These are phyloP conservation scores for Lypha dubia DNA, from an alignment of 2,888 invertebrate species.

Conservation along the genomic window DNA sequence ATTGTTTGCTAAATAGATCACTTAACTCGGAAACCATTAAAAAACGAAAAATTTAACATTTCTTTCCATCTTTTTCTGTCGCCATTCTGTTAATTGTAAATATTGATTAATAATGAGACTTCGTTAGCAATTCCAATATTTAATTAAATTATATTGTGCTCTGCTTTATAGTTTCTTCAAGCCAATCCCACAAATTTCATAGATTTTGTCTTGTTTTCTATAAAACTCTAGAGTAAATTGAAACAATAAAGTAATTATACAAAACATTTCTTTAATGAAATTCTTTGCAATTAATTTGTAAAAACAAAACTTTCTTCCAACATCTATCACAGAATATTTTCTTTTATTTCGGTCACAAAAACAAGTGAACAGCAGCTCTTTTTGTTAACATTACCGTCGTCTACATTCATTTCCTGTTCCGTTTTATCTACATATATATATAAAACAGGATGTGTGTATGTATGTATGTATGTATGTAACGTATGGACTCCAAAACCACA, in stretches of 20 bases:
- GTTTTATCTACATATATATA: no score
- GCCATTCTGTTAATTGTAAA: no score
- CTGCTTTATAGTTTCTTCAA: background rate
- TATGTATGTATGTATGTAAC: no score
- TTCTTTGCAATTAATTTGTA: conserved; percentile 30
- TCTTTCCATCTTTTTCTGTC: no score
- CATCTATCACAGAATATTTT: conserved; percentile 18
- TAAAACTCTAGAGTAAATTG: background rate
- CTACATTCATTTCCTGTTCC: conserved; percentile 45
- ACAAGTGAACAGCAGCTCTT: conserved; percentile 49
- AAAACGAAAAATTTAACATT: no score
- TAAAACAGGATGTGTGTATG: no score
- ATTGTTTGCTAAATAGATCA: no score
- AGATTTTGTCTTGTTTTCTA: background rate
- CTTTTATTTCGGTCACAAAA: conserved; percentile 14
- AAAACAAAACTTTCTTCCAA: conserved; percentile 60
- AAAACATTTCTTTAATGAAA: conserved; percentile 21
- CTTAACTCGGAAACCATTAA: no score
- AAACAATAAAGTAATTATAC: conserved; percentile 7
- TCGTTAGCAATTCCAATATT: background rate
- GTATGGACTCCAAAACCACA: no score
- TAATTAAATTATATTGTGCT: background rate
- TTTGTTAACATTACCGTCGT: conserved; percentile 46
- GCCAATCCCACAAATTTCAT: background rate
- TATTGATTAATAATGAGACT: background rate